A percentile compares a stretch with the other conserved stretches of the same genome.
These are phyloP conservation scores for Aptenodytes forsteri DNA, from an alignment of 2,113 vertebrate species.

Conservation along the genomic window DNA sequence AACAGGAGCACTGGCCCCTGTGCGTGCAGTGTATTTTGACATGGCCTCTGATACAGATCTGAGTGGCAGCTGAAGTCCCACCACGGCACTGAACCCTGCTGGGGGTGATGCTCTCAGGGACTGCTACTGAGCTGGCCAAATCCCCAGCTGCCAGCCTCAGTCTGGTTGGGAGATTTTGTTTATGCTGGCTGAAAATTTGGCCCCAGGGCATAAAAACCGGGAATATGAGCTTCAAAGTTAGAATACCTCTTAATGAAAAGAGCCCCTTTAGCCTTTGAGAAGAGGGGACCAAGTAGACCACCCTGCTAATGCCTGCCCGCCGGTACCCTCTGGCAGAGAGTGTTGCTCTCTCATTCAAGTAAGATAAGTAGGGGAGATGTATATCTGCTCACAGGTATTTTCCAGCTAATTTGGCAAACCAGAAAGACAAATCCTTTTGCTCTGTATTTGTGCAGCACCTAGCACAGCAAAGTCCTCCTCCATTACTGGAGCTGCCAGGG, in stretches of 20 bases:
- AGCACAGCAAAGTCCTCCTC: not conserved
- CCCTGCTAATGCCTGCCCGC: not conserved
- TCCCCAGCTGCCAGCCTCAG: not conserved
- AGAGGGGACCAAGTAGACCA: not conserved
- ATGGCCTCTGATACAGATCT: not conserved
- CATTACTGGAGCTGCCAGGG: not conserved
- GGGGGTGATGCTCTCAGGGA: not conserved
- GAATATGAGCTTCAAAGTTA: not conserved
- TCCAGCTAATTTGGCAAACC: not conserved
- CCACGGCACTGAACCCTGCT: not conserved
- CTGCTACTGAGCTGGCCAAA: not conserved
- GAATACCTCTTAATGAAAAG: not conserved
- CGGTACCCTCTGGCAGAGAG: not conserved
- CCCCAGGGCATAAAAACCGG: not conserved
- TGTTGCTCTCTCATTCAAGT: not conserved
- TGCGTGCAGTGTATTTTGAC: not conserved
- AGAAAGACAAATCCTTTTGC: not conserved
- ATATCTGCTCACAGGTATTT: not conserved
- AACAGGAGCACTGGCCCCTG: not conserved
- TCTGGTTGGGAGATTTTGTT: not conserved
- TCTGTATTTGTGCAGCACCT: not conserved
- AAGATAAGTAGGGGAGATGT: not conserved
- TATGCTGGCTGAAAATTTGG: not conserved
- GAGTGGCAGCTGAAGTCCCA: not conserved
- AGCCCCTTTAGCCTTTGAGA: not conserved